These are phyloP conservation scores for Erebia ligea DNA, from an alignment of 2,888 invertebrate species.

Conservation along the genomic window DNA sequence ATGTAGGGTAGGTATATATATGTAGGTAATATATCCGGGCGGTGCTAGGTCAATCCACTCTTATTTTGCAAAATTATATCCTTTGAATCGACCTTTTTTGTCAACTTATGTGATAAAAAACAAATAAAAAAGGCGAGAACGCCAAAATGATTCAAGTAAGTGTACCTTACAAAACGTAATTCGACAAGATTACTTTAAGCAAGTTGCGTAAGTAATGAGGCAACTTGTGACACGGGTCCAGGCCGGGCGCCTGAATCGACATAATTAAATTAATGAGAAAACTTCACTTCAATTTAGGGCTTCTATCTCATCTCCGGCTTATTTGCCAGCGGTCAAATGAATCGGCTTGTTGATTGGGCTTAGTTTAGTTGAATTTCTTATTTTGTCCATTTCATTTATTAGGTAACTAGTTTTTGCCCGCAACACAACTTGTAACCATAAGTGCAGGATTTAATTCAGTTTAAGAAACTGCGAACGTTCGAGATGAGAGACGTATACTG, in stretches of 20 bases:
- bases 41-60: background rate
- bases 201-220: constrained; percentile 82
- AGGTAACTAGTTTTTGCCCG: background rate
- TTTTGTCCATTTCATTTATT: background rate
- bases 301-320: constrained; percentile 78
- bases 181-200: constrained; percentile 77
- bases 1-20: too few relatives aligned
- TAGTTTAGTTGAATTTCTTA: constrained; percentile 24
- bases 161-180: constrained; percentile 77
- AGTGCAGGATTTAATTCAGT: too few relatives aligned
- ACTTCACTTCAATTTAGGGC: constrained; percentile 81
- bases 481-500: too few relatives aligned
- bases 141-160: constrained; percentile 68
- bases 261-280: constrained; percentile 83
- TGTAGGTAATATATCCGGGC: background rate
- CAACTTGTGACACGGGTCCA: constrained; percentile 81
- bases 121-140: constrained; percentile 37
- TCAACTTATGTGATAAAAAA: background rate
- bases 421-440: background rate
- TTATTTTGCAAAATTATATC: background rate
- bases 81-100: background rate
- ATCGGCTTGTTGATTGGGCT: constrained; percentile 57
- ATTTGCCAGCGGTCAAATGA: constrained; percentile 76
- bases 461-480: too few relatives aligned
- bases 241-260: constrained; percentile 72